Conservation (phyloP, 2,888 invertebrate species). For the Tuta absoluta region DNA sequence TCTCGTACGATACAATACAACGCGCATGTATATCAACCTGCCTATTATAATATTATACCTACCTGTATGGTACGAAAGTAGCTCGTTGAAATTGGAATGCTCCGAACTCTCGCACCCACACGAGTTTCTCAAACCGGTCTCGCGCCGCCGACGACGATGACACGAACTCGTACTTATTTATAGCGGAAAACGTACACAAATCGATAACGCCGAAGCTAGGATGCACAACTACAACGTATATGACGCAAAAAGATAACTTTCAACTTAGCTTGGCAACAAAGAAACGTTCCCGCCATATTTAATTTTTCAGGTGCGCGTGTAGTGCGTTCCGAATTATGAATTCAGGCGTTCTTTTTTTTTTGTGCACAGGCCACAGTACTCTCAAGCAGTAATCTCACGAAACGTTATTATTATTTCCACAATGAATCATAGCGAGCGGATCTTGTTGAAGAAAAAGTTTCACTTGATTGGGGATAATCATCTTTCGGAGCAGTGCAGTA, state of each 20-base stretch:
- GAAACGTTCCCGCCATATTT: slow-evolving; percentile 56
- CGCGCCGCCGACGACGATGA: slow-evolving; percentile 57
- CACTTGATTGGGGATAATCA: slow-evolving; percentile 54
- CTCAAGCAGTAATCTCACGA: slow-evolving; percentile 38
- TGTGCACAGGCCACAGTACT: slow-evolving; percentile 26
- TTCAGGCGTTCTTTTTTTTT: slow-evolving; percentile 26
- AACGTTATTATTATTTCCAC: slow-evolving; percentile 69
- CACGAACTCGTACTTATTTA: slow-evolving; percentile 76
- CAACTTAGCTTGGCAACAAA: slow-evolving; percentile 42
- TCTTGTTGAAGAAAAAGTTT: slow-evolving; percentile 58
- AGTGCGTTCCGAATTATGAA: slow-evolving; percentile 27
- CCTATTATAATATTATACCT: no score
- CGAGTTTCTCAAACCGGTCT: slow-evolving; percentile 70
- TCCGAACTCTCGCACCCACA: slow-evolving; percentile 54
- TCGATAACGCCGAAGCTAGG: slow-evolving; percentile 65
- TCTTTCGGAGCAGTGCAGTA: slow-evolving; percentile 67
- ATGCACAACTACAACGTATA: slow-evolving; percentile 44
- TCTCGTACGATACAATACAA: slow-evolving; percentile 46
- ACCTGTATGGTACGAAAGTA: slow-evolving; percentile 36
- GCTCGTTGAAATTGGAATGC: slow-evolving; percentile 55
- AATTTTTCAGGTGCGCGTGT: slow-evolving; percentile 34
- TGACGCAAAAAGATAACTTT: slow-evolving; percentile 47
- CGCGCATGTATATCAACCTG: slow-evolving; percentile 45
- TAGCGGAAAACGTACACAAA: slow-evolving; percentile 76
- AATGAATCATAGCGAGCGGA: slow-evolving; percentile 73